Base-by-base conservation (phyloP, 2,888 invertebrate species). In the Lycaena phlaeas region DNA sequence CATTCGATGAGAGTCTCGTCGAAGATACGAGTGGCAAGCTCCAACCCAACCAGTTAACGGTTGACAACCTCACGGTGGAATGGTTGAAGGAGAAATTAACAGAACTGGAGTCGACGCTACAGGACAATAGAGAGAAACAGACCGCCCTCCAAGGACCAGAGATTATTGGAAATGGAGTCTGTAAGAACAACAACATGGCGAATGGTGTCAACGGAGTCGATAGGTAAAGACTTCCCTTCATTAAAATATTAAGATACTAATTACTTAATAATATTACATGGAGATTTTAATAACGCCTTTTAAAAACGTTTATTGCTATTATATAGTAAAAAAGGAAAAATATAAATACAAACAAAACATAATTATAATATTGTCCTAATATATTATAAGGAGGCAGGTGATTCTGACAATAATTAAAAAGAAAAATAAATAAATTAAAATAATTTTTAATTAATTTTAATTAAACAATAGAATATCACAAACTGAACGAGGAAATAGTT, bases 31-130 rank as follows among this genome's bases (percentile, higher is more conserved):
- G 92, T 38, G 95, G 96, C 5, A 93, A 93, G 69, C 86, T 96
- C 37, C 88, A 91, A 57, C 92, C 94, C n/a, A 94, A 94, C 76
- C 92, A 92, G 62, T 69, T 97, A 50, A 94, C 96, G 0, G 94
- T 97, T 0, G 96, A 97, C 71, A 96, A 96, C 70, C 87, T 96
- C 18, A 97, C 97, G 0, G 91, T 95, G 27, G 96, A 96, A 60
- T 93, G 93, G 91, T 75, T 97, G 42, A 89, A 94, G 56, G 91
- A 90, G 50, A 92, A 93, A 61, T 76, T 94, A 40, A 87, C 86
- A 10, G 95, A 95, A 54, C 69, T 95, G 47, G 95, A 95, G 69
- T 68, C 85, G n/a, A 87, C 89, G n/a, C 82, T 95, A 27, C 92
- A 91, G 64, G 91, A 93, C 42, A 91, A 89, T 46, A 91, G 94